A percentile compares a stretch with the other conserved stretches of the same genome.
Conservation (phyloP, 30 jellyfish, hydroid and myxozoan genomes). For the Nemopilema nomurai region DNA sequence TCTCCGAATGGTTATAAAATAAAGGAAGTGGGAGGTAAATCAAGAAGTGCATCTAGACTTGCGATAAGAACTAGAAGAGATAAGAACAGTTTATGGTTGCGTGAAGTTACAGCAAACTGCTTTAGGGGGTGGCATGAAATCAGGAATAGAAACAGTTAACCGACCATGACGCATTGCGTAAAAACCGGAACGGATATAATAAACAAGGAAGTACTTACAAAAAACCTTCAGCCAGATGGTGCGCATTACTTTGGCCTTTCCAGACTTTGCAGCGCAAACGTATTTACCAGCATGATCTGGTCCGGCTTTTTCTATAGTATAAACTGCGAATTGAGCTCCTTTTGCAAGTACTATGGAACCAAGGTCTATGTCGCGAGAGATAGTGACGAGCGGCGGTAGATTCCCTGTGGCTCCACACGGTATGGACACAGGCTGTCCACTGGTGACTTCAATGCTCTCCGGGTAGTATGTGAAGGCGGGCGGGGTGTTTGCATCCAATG, state of each 20-base stretch:
- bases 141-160: too few relatives aligned
- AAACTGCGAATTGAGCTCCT: conserved; percentile 26
- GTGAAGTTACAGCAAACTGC: too few relatives aligned
- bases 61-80: too few relatives aligned
- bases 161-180: not conserved
- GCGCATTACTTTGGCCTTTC: not conserved
- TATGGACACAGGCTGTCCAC: conserved; percentile 7
- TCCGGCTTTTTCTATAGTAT: not conserved
- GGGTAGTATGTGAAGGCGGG: not conserved
- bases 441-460: not conserved
- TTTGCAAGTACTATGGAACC: conserved; percentile 1
- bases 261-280: conserved; percentile 27
- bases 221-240: conserved; percentile 13
- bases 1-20: too few relatives aligned
- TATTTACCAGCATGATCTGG: conserved; percentile 29
- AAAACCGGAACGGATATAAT: not conserved
- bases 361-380: conserved; percentile 1
- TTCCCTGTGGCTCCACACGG: conserved; percentile 32
- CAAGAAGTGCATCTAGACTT: too few relatives aligned
- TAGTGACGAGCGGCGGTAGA: conserved; percentile 17
- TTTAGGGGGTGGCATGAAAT: too few relatives aligned
- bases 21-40: too few relatives aligned
- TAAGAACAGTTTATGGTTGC: too few relatives aligned
- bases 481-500: not conserved
- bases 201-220: conserved; percentile 30